These are phyloP conservation scores for Amorpha juglandis DNA, from an alignment of 2,888 invertebrate species.

Conservation along the genomic window DNA sequence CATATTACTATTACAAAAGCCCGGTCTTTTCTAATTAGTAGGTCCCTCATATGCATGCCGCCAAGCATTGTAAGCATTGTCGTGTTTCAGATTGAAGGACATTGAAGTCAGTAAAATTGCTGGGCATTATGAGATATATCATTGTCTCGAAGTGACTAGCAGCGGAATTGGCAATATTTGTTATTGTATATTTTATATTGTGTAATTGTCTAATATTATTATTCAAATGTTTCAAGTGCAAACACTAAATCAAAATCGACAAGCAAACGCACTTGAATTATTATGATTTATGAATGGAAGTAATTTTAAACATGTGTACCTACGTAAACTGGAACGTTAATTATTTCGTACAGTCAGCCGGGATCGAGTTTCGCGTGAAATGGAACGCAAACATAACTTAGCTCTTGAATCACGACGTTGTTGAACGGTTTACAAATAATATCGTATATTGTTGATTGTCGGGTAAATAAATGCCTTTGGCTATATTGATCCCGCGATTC, in stretches of 20 bases:
- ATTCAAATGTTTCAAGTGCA: neutral
- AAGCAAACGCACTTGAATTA: neutral
- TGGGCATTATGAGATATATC: too few species aligned
- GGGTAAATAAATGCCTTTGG: neutral
- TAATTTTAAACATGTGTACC: slow-evolving; percentile 12
- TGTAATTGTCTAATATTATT: neutral
- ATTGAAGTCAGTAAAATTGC: too few species aligned
- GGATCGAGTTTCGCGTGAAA: slow-evolving; percentile 24
- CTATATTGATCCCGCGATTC: neutral
- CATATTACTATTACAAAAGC: too few species aligned
- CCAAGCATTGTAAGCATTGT: too few species aligned
- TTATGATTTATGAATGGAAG: slow-evolving; percentile 8
- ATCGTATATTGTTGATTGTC: neutral
- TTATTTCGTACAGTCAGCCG: slow-evolving; percentile 21
- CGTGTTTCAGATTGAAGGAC: too few species aligned
- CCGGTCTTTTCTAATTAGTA: too few species aligned
- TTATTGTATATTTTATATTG: too few species aligned
- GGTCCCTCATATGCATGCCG: too few species aligned
- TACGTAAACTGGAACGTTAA: slow-evolving; percentile 23
- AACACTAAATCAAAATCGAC: neutral
- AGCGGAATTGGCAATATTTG: too few species aligned
- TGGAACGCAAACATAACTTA: slow-evolving; percentile 25
- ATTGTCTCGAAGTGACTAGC: too few species aligned
- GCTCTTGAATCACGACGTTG: slow-evolving; percentile 21
- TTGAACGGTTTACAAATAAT: slow-evolving; percentile 22